phyloP scores from a whole-genome alignment of 2,797 vertebrate species.

The Rallus crepitans region DNA sequence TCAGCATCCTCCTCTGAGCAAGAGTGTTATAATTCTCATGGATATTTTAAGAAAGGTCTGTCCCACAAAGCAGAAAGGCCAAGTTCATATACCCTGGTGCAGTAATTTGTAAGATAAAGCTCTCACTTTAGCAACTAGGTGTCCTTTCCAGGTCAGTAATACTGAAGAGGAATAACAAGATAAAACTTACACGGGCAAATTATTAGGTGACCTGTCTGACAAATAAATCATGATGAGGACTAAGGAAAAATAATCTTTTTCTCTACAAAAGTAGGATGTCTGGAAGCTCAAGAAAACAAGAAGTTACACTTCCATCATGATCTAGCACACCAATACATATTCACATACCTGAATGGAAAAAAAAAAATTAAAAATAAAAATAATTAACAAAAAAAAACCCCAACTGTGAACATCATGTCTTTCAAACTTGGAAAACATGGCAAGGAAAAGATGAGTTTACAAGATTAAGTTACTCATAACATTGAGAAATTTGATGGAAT shows the following conservation, averaged over 20 bases:
- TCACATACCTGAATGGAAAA: not conserved
- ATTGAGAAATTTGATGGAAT: not conserved
- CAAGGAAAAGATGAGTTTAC: not conserved
- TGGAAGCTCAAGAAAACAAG: not conserved
- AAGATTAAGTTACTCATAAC: not conserved
- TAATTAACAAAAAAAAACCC: no score
- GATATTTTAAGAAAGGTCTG: not conserved
- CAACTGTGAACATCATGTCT: not conserved
- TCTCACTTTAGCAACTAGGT: not conserved
- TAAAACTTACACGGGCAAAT: not conserved
- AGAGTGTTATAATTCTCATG: not conserved
- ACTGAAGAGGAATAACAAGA: not conserved
- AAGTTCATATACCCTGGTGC: not conserved
- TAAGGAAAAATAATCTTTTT: not conserved
- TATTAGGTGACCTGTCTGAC: not conserved
- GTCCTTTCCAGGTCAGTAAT: conserved; percentile 28
- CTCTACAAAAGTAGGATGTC: not conserved
- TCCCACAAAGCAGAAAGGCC: not conserved
- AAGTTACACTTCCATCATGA: not conserved
- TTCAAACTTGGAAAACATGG: not conserved
- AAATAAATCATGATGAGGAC: not conserved
- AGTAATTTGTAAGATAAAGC: conserved; percentile 30
- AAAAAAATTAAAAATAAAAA: no score
- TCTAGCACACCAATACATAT: not conserved
- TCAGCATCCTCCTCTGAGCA: not conserved